These are phyloP conservation scores for Orchesellides sinensis DNA, from an alignment of 2,888 invertebrate species.

Conservation along the genomic window DNA sequence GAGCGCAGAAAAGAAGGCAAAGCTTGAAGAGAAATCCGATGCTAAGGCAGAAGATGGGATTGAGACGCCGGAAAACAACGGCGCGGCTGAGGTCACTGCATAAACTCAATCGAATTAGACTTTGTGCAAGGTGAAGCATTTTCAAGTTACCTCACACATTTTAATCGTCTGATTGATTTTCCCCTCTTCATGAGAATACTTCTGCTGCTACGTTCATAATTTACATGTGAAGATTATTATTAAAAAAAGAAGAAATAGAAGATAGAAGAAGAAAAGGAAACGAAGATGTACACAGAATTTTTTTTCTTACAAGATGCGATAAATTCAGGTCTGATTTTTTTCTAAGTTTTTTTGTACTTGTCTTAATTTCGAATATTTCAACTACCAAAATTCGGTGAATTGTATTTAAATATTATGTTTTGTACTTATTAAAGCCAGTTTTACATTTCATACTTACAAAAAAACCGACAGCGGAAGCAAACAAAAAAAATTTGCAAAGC, in stretches of 20 bases:
- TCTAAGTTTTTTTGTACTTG: conserved; percentile 61
- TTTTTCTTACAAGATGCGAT: conserved; percentile 48
- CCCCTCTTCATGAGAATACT: conserved; percentile 46
- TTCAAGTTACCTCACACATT: conserved; percentile 66
- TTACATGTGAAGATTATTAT: conserved; percentile 9
- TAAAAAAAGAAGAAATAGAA: conserved; percentile 14
- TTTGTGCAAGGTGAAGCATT: conserved; percentile 58
- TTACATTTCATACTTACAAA: conserved; percentile 38
- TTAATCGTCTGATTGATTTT: conserved; percentile 61
- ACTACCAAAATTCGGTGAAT: conserved; percentile 57
- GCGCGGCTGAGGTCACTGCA: conserved; percentile 70
- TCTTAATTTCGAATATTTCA: conserved; percentile 36
- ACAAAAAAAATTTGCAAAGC: background rate
- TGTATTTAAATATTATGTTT: conserved; percentile 63
- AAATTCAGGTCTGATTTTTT: conserved; percentile 63
- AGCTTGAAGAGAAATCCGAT: conserved; percentile 72
- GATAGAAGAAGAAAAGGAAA: conserved; percentile 16
- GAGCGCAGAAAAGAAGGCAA: conserved; percentile 74
- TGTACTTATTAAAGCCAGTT: conserved; percentile 67
- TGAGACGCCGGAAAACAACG: conserved; percentile 69
- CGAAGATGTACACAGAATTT: conserved; percentile 30
- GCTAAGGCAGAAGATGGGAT: conserved; percentile 54
- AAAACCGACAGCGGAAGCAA: background rate
- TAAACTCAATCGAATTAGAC: conserved; percentile 66
- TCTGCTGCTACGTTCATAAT: conserved; percentile 39